Conservation (phyloP, 2,888 invertebrate species). For the Troides helena region DNA sequence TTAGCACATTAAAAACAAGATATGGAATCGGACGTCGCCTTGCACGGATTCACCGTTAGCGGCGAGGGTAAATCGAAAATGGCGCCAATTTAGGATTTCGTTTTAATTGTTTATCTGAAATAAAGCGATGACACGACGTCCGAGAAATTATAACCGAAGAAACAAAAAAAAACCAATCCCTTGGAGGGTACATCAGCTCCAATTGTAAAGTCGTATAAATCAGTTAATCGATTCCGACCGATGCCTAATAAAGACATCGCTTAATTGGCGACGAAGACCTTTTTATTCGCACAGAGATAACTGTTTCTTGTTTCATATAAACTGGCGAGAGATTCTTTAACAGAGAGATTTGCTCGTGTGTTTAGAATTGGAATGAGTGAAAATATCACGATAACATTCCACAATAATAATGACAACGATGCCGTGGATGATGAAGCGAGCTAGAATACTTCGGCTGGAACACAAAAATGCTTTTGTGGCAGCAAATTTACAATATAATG, state of each 20-base stretch:
- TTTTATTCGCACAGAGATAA: constrained; percentile 11
- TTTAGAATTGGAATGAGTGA: too few species aligned
- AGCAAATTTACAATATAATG: too few species aligned
- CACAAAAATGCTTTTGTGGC: too few species aligned
- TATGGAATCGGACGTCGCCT: constrained; percentile 36
- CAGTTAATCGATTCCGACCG: constrained; percentile 19
- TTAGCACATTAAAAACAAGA: constrained; percentile 44
- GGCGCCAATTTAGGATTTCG: constrained; percentile 66
- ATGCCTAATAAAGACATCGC: constrained; percentile 19
- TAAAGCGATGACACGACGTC: constrained; percentile 35
- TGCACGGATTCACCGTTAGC: constrained; percentile 55
- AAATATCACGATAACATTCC: too few species aligned
- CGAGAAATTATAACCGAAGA: not conserved
- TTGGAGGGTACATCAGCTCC: constrained; percentile 6
- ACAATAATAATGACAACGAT: too few species aligned
- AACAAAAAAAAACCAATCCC: not conserved
- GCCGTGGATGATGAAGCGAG: too few species aligned
- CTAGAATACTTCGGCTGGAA: too few species aligned
- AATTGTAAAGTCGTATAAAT: constrained; percentile 15
- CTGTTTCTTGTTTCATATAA: constrained; percentile 12
- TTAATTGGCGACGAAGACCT: constrained; percentile 11
- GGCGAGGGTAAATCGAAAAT: constrained; percentile 55
- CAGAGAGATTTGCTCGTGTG: too few species aligned
- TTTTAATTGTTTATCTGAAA: constrained; percentile 48
- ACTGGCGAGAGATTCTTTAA: not conserved